phyloP scores from a whole-genome alignment of 2,888 invertebrate genomes.

The Stenoptilia bipunctidactyla region DNA sequence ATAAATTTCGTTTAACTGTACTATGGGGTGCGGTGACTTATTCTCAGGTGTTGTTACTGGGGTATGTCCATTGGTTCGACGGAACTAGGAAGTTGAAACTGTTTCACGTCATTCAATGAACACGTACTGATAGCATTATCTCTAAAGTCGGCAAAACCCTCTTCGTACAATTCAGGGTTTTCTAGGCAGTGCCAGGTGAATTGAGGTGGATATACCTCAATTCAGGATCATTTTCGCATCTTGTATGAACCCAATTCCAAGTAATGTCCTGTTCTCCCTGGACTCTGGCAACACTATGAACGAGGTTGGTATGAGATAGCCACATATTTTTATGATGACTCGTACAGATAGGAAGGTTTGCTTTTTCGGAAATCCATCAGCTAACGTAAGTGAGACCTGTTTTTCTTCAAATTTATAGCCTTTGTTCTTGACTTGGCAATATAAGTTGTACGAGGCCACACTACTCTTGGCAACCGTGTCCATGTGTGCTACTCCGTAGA shows the following conservation, averaged over 20 bases:
- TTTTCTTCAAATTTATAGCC: conserved; percentile 6
- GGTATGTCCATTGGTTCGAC: too few species aligned
- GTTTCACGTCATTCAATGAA: too few species aligned
- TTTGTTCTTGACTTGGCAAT: conserved; percentile 1
- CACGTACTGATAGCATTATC: not conserved
- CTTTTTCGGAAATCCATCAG: conserved; percentile 9
- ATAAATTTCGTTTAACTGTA: too few species aligned
- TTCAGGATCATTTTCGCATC: conserved; percentile 14
- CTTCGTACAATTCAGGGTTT: conserved; percentile 13
- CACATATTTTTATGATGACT: too few species aligned
- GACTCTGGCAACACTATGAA: conserved; percentile 17
- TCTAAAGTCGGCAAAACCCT: not conserved
- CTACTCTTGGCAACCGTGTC: conserved; percentile 13
- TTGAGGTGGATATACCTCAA: conserved; percentile 14
- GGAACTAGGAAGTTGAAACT: too few species aligned
- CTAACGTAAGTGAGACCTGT: conserved; percentile 9
- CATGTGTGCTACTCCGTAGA: conserved; percentile 6
- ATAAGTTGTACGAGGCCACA: conserved; percentile 12
- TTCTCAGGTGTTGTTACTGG: too few species aligned
- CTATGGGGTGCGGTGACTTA: too few species aligned
- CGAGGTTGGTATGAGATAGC: conserved; percentile 10
- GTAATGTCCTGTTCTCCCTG: conserved; percentile 13
- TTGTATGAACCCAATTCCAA: conserved; percentile 17
- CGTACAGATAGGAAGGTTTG: too few species aligned
- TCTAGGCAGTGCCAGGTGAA: conserved; percentile 10